Percentiles rank a stretch among this genome's conserved stretches.
These are phyloP conservation scores for Cariama cristata DNA, from an alignment of 2,113 vertebrate genomes.

Conservation along the genomic window DNA sequence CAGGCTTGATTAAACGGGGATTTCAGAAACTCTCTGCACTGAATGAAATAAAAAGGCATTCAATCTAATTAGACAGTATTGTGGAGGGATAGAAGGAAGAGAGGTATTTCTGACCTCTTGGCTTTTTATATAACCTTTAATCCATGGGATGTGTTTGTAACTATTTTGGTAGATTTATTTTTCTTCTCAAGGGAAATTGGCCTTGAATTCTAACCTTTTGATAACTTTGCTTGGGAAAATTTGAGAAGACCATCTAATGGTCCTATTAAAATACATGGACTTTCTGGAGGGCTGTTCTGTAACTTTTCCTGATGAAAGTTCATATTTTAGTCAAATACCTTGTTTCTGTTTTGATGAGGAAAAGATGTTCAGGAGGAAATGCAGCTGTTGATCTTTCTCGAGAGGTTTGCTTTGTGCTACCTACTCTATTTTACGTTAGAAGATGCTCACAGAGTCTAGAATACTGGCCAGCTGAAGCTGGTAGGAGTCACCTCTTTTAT, in stretches of 20 bases:
- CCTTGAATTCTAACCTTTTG: background rate
- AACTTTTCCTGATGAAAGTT: background rate
- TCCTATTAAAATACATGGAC: background rate
- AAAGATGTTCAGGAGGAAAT: background rate
- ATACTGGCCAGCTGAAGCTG: background rate
- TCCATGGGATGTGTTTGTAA: background rate
- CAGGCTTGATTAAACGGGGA: conserved; percentile 75
- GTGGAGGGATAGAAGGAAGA: background rate
- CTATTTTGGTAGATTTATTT: background rate
- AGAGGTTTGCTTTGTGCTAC: background rate
- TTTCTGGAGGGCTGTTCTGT: background rate
- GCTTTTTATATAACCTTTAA: conserved; percentile 25
- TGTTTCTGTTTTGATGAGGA: background rate
- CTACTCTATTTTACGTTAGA: background rate
- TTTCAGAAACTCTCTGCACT: conserved; percentile 54
- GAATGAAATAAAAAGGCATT: conserved; percentile 48
- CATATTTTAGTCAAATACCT: background rate
- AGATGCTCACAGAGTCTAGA: background rate
- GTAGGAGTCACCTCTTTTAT: background rate
- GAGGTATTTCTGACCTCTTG: background rate
- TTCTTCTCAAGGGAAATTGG: background rate
- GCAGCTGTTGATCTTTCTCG: background rate
- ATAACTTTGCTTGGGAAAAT: background rate
- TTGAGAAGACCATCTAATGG: background rate
- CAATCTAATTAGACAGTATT: conserved; percentile 55